A percentile compares a stretch with the other conserved stretches of the same genome.
phyloP scores from a whole-genome alignment of 2,888 invertebrate genomes.

The Pemphredon lugubris region DNA sequence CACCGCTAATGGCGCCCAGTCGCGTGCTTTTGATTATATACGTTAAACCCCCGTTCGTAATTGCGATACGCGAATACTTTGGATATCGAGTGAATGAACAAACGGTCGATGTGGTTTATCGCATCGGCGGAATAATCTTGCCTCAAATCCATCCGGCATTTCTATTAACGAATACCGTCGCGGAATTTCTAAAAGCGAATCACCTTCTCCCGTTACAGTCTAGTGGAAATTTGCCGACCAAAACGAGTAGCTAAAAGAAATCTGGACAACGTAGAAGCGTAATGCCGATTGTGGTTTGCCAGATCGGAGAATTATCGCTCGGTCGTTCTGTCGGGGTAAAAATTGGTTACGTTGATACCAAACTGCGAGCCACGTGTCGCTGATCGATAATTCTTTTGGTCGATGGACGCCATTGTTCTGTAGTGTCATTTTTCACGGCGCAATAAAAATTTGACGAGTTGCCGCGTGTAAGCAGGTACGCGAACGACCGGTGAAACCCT shows the following conservation, averaged over 20 bases:
- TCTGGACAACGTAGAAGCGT: too few relatives aligned
- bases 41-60: slow-evolving; percentile 35
- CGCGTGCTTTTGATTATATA: slow-evolving; percentile 54
- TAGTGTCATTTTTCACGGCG: slow-evolving; percentile 21
- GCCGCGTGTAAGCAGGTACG: not conserved
- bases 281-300: slow-evolving; percentile 29
- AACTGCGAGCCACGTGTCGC: slow-evolving; percentile 36
- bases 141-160: too few relatives aligned
- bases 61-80: slow-evolving; percentile 33
- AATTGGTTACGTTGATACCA: slow-evolving; percentile 43
- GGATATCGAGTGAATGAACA: slow-evolving; percentile 48
- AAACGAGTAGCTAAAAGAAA: too few relatives aligned
- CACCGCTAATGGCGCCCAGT: slow-evolving; percentile 42
- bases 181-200: too few relatives aligned
- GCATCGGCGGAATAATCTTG: slow-evolving; percentile 15
- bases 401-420: slow-evolving; percentile 18
- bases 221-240: slow-evolving; percentile 11
- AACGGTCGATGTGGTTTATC: slow-evolving; percentile 7
- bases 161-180: too few relatives aligned
- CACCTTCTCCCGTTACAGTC: not conserved
- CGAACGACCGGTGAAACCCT: not conserved
- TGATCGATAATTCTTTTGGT: slow-evolving; percentile 26
- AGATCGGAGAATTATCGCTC: slow-evolving; percentile 14
- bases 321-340: slow-evolving; percentile 32
- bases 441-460: slow-evolving; percentile 31